These are phyloP conservation scores for Scaptomyza tumidula DNA, from an alignment of 2,888 invertebrate species.

Conservation along the genomic window DNA sequence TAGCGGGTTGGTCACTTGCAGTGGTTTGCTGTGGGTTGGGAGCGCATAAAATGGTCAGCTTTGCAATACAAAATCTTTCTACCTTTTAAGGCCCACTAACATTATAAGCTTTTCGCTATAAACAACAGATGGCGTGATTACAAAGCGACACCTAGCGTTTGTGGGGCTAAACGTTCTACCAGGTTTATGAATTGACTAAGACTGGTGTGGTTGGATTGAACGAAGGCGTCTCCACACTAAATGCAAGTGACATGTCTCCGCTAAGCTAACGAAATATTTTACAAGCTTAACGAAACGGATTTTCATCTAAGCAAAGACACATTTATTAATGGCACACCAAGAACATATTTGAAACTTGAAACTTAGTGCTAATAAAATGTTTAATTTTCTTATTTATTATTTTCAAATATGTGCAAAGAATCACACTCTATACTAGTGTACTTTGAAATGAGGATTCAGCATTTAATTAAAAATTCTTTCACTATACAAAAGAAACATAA, in stretches of 20 bases:
- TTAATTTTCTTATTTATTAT: too few species aligned
- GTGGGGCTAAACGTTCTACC: accelerated
- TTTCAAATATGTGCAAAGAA: too few species aligned
- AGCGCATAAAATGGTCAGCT: slow-evolving; percentile 16
- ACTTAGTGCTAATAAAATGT: too few species aligned
- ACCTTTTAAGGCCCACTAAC: background rate
- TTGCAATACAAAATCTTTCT: background rate
- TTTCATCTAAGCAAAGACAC: background rate
- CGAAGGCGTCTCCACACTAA: background rate
- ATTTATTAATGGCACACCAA: background rate
- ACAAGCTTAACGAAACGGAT: background rate
- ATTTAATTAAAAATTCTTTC: background rate
- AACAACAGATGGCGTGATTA: slow-evolving; percentile 8
- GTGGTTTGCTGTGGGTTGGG: background rate
- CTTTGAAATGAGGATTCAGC: too few species aligned
- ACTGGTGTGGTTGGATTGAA: background rate
- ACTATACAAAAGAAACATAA: background rate
- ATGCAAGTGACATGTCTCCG: background rate
- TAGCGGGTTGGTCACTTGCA: slow-evolving; percentile 18
- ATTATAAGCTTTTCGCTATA: background rate
- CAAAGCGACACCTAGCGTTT: slow-evolving; percentile 10
- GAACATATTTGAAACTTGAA: too few species aligned
- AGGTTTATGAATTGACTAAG: slow-evolving; percentile 7
- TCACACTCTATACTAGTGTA: too few species aligned
- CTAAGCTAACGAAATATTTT: background rate